Evolutionary conservation across 2,888 invertebrate species (phyloP).

Genomic region (Agrochola circellaris): DNA sequence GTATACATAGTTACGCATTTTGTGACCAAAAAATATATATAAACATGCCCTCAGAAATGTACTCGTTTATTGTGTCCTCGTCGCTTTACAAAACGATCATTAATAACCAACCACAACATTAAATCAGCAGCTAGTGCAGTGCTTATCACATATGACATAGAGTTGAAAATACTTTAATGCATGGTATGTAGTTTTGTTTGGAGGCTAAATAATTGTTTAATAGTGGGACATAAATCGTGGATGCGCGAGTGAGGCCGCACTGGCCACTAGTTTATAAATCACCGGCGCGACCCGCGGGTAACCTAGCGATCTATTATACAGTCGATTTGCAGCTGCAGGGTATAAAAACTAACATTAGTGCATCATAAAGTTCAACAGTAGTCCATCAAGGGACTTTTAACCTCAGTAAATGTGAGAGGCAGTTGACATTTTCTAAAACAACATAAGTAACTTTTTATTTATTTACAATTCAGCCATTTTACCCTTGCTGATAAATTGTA

Average conservation of each 20-base stretch:
- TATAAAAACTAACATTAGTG: neutral
- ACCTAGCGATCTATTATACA: neutral
- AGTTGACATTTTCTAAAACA: no score
- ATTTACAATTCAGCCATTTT: neutral
- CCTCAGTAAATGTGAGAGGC: neutral
- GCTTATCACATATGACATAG: neutral
- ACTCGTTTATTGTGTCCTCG: conserved; percentile 25
- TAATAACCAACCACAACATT: conserved; percentile 22
- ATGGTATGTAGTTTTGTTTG: conserved; percentile 4
- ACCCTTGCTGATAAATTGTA: no score
- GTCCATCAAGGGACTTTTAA: neutral
- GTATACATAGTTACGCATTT: neutral
- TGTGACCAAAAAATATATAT: neutral
- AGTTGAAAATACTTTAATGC: conserved; percentile 8
- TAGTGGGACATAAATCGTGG: conserved; percentile 43
- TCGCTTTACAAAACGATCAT: conserved; percentile 44
- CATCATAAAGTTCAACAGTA: neutral
- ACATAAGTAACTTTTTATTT: neutral
- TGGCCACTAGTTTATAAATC: conserved; percentile 44
- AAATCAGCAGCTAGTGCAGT: neutral
- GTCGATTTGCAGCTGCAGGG: neutral
- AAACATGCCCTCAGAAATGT: neutral
- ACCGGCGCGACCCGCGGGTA: neutral
- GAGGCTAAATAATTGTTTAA: conserved; percentile 54
- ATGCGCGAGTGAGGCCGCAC: conserved; percentile 15